phyloP scores from a whole-genome alignment of 2,113 vertebrate species.

The Abramis brama region DNA sequence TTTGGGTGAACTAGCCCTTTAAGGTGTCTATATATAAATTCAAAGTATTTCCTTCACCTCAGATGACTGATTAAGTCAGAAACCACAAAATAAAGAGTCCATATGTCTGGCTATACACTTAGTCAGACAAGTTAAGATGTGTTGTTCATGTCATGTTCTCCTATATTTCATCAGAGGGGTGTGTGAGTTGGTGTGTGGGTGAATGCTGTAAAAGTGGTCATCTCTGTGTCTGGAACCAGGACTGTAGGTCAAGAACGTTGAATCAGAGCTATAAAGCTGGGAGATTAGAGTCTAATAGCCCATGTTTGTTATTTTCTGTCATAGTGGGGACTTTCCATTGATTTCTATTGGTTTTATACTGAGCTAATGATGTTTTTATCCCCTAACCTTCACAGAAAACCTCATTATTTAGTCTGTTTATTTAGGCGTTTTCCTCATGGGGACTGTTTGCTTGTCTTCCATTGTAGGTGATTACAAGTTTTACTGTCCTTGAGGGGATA shows the following conservation, averaged over 20 bases:
- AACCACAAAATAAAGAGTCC: background rate
- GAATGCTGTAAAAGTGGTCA: constrained; percentile 12
- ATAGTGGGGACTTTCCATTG: background rate
- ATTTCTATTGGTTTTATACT: background rate
- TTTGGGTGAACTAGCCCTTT: background rate
- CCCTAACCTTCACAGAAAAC: background rate
- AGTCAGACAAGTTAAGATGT: background rate
- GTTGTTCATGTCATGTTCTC: constrained; percentile 3
- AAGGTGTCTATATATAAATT: background rate
- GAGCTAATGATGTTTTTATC: background rate
- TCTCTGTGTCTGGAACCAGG: background rate
- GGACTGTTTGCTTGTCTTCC: background rate
- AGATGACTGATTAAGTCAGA: background rate
- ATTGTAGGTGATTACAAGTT: background rate
- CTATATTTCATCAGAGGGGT: background rate
- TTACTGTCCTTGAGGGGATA: background rate
- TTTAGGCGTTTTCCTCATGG: background rate
- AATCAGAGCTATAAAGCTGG: background rate
- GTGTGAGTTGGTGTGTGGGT: constrained; percentile 5
- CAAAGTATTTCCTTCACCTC: constrained; percentile 1
- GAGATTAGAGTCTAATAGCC: background rate
- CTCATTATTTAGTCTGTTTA: constrained; percentile 26
- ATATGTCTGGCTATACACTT: background rate
- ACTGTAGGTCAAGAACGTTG: background rate
- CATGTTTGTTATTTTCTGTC: background rate